Evolutionary conservation across 2,113 vertebrate genomes (phyloP).

Genomic region (Barbus barbus): DNA sequence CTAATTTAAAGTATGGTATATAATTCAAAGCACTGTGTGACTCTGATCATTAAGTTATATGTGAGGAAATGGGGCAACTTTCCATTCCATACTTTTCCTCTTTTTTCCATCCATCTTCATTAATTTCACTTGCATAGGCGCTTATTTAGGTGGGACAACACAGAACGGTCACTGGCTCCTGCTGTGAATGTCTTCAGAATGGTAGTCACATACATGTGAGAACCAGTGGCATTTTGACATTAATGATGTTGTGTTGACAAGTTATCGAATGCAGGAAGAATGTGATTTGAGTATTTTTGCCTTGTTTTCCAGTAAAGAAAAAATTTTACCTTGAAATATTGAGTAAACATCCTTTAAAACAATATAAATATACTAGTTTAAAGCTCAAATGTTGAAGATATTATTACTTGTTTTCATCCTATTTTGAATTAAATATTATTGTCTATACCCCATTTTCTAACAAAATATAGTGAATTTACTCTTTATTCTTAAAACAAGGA

Average conservation of each 20-base stretch:
- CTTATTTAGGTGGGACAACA: background rate
- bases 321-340: too few species aligned
- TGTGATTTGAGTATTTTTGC: background rate
- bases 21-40: too few species aligned
- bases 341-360: background rate
- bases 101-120: background rate
- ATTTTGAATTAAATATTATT: background rate
- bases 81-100: background rate
- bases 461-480: background rate
- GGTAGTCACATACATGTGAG: too few species aligned
- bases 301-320: background rate
- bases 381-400: background rate
- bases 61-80: too few species aligned
- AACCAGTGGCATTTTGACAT: too few species aligned
- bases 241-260: too few species aligned
- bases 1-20: too few species aligned
- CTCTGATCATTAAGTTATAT: too few species aligned
- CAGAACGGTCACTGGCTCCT: too few species aligned
- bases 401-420: background rate
- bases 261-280: background rate
- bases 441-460: background rate
- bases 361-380: background rate
- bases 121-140: background rate
- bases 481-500: background rate
- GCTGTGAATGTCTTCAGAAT: too few species aligned